These are phyloP conservation scores for Poeciliopsis retropinna DNA, from an alignment of 2,113 vertebrate genomes.

Conservation along the genomic window DNA sequence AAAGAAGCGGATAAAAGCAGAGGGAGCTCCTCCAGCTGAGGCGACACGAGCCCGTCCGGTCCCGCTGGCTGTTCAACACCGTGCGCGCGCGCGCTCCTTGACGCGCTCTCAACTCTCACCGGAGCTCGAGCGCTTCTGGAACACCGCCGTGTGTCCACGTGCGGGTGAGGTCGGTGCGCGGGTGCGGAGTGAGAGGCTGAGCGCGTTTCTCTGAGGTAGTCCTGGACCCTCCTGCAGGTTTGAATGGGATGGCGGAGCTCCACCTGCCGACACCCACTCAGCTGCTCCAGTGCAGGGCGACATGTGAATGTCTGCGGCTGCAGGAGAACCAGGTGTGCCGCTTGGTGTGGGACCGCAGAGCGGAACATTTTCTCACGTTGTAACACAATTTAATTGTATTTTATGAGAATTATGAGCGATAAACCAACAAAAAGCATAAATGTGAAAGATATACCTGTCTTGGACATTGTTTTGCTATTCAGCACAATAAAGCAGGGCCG, in stretches of 20 bases:
- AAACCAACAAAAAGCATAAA: too few species aligned
- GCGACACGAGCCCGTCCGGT: slow-evolving; percentile 20
- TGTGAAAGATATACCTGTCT: too few species aligned
- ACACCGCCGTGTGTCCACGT: slow-evolving; percentile 18
- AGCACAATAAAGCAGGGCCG: too few species aligned
- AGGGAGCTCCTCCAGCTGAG: background rate
- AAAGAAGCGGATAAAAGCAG: background rate
- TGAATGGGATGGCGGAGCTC: slow-evolving; percentile 48
- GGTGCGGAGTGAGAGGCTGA: background rate
- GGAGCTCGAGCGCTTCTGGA: slow-evolving; percentile 43
- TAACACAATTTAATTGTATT: too few species aligned
- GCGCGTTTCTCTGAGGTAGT: slow-evolving; percentile 27
- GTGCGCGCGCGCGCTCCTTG: slow-evolving; percentile 20
- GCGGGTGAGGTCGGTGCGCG: slow-evolving; percentile 3
- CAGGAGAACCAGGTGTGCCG: background rate
- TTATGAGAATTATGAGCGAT: too few species aligned
- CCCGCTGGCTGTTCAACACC: slow-evolving; percentile 10
- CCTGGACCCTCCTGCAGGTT: slow-evolving; percentile 46
- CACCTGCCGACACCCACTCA: slow-evolving; percentile 57
- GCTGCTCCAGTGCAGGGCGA: background rate
- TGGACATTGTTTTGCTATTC: too few species aligned
- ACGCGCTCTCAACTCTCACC: slow-evolving; percentile 32
- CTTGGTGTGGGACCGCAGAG: background rate
- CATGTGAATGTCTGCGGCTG: background rate
- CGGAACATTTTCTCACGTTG: background rate